phyloP scores from a whole-genome alignment of 2,888 invertebrate species.

The Drosophila testacea region DNA sequence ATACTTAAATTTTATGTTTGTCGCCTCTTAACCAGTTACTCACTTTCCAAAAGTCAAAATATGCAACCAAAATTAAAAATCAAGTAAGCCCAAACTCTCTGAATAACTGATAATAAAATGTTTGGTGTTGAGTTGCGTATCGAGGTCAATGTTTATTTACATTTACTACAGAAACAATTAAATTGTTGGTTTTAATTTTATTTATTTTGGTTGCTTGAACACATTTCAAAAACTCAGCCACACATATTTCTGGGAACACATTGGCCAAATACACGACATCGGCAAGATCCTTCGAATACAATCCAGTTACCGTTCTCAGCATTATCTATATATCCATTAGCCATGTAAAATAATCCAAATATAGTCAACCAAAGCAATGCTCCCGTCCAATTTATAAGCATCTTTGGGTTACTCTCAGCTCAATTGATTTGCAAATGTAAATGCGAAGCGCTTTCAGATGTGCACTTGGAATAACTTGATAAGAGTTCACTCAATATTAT shows the following conservation, averaged over 20 bases:
- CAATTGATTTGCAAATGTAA: background rate
- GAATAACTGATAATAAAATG: background rate
- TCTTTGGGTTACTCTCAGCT: background rate
- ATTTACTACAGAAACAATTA: background rate
- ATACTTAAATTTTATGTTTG: too few species aligned
- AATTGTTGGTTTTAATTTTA: background rate
- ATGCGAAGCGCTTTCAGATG: background rate
- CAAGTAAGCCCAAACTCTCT: too few species aligned
- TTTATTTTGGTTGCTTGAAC: background rate
- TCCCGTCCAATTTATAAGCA: background rate
- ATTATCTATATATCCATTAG: background rate
- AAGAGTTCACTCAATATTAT: slow-evolving; percentile 1
- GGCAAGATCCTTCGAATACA: slow-evolving; percentile 15
- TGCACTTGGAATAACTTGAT: background rate
- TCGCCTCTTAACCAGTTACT: too few species aligned
- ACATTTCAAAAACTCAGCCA: background rate
- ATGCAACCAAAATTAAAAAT: too few species aligned
- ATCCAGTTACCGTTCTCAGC: background rate
- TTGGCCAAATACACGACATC: slow-evolving; percentile 3
- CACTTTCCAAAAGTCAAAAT: too few species aligned
- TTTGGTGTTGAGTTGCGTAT: background rate
- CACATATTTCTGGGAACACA: background rate
- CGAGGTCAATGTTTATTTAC: background rate
- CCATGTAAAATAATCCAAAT: background rate
- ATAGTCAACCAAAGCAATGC: background rate